These are phyloP conservation scores for Belonocnema kinseyi DNA, from an alignment of 1,140 invertebrate species.

Conservation along the genomic window DNA sequence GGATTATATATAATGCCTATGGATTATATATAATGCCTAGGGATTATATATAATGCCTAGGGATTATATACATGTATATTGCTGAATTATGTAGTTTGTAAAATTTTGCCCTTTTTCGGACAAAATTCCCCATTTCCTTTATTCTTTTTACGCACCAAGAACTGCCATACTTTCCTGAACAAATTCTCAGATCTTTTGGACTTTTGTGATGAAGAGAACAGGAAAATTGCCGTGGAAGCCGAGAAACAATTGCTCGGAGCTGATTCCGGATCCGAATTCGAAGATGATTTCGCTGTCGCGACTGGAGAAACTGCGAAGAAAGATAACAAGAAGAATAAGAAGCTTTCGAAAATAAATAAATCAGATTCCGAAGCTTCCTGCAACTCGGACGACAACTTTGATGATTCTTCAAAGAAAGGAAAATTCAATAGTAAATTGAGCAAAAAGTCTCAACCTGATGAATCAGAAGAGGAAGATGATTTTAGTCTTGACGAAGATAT, in stretches of 20 bases:
- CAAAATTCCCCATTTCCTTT: not conserved
- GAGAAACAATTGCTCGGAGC: conserved; percentile 80
- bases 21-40: too few relatives aligned
- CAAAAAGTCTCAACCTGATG: conserved; percentile 38
- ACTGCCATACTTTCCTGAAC: conserved; percentile 46
- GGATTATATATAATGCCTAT: too few relatives aligned
- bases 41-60: too few relatives aligned
- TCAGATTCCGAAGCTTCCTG: conserved; percentile 44
- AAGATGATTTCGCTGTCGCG: conserved; percentile 76
- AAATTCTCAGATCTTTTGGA: conserved; percentile 85
- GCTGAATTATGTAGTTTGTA: too few relatives aligned
- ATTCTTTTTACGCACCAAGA: conserved; percentile 27
- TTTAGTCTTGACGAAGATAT: conserved; percentile 44
- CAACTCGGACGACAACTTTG: conserved; percentile 43
- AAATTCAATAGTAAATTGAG: conserved; percentile 18
- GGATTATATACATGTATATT: too few relatives aligned
- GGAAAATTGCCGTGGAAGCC: conserved; percentile 78
- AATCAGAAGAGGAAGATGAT: conserved; percentile 39
- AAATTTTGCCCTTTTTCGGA: too few relatives aligned
- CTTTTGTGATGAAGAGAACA: conserved; percentile 85
- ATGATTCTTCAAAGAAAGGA: conserved; percentile 39
- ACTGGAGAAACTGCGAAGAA: conserved; percentile 59
- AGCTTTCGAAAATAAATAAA: conserved; percentile 37
- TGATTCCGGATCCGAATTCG: conserved; percentile 80
- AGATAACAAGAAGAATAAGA: conserved; percentile 34